These are phyloP conservation scores for Myotis yumanensis DNA, from an alignment of 2,113 vertebrate genomes.

Conservation along the genomic window DNA sequence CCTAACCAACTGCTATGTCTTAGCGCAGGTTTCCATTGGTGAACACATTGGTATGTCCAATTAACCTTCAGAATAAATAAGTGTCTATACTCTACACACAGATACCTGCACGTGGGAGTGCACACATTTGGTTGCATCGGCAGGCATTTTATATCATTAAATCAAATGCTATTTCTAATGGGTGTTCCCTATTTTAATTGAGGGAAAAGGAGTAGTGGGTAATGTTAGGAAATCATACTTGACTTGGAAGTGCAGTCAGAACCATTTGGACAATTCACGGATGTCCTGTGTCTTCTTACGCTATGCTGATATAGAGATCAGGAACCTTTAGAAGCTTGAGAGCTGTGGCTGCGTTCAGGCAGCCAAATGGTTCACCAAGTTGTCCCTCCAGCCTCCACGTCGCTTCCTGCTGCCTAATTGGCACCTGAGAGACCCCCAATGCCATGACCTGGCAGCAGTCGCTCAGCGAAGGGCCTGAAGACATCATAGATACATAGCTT, in stretches of 20 bases:
- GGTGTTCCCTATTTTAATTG: background rate
- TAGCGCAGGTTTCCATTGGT: background rate
- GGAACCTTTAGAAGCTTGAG: background rate
- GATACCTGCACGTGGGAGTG: background rate
- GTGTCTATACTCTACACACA: no score
- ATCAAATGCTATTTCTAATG: background rate
- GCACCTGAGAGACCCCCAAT: background rate
- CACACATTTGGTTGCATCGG: background rate
- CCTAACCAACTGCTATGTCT: background rate
- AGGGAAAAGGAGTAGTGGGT: background rate
- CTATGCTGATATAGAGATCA: background rate
- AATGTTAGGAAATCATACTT: background rate
- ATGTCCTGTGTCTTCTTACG: background rate
- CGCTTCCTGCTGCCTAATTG: background rate
- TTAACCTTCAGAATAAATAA: conserved; percentile 5
- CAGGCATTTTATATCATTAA: background rate
- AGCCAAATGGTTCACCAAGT: background rate
- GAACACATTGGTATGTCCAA: background rate
- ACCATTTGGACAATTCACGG: background rate
- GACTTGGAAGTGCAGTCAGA: background rate
- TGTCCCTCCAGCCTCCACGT: background rate
- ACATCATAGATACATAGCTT: conserved; percentile 4
- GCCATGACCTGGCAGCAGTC: background rate
- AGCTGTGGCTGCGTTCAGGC: background rate
- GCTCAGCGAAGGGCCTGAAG: background rate